A percentile compares a stretch with the other conserved stretches of the same genome.
Evolutionary conservation across 2,797 vertebrate species (phyloP).

Genomic region (Emydoidea blandingii): DNA sequence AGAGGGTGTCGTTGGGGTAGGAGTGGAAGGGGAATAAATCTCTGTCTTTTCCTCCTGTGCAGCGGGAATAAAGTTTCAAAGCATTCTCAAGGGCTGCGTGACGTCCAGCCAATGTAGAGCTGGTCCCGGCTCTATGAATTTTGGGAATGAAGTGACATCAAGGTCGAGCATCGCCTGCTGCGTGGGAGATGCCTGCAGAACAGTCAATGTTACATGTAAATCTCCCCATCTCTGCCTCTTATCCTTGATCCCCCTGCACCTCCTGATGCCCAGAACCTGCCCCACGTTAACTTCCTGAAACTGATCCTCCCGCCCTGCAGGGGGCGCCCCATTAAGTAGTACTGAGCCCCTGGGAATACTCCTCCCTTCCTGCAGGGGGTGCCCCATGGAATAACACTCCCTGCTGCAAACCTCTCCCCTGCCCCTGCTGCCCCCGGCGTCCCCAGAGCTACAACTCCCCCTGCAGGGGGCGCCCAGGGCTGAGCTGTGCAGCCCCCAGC

Average conservation of each 20-base stretch:
- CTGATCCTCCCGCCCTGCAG: not conserved
- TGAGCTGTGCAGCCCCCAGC: not conserved
- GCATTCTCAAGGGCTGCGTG: not conserved
- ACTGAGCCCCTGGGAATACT: too few species aligned
- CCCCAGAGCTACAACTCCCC: not conserved
- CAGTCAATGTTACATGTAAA: not conserved
- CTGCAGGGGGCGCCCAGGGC: not conserved
- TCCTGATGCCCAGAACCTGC: not conserved
- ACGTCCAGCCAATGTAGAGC: not conserved
- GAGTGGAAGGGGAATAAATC: not conserved
- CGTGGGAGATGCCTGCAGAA: not conserved
- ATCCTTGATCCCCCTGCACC: not conserved
- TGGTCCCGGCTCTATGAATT: not conserved
- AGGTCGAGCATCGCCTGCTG: not conserved
- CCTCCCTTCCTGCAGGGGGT: too few species aligned
- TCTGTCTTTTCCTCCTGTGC: not conserved
- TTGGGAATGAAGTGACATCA: not conserved
- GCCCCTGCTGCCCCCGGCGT: too few species aligned
- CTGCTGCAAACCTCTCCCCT: not conserved
- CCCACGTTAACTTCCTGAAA: not conserved
- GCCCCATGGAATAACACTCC: too few species aligned
- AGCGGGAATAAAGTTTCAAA: fast-evolving
- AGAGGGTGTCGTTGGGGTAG: fast-evolving
- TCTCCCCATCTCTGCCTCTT: not conserved
- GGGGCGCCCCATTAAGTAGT: too few species aligned